Evolutionary conservation across 2,797 vertebrate species (phyloP).

Genomic region (Ispidina picta): DNA sequence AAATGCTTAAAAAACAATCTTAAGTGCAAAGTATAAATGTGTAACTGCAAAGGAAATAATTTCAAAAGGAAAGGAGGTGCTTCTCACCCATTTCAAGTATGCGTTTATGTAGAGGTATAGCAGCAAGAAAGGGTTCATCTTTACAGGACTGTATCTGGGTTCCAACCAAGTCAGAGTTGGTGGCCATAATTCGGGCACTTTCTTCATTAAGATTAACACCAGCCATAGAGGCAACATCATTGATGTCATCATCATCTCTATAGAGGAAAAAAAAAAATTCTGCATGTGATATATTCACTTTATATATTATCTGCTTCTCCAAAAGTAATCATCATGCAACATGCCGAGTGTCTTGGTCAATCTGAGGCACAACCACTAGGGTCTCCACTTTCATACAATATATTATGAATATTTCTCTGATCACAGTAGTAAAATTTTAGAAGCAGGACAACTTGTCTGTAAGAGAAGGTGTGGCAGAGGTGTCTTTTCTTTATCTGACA

Average conservation of each 20-base stretch:
- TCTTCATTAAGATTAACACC: conserved; percentile 90
- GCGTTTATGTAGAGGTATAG: conserved; percentile 83
- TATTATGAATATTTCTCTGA: neutral
- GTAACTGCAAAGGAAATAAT: neutral
- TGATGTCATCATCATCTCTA: conserved; percentile 91
- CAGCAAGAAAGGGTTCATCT: conserved; percentile 88
- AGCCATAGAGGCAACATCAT: conserved; percentile 90
- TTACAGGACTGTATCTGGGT: conserved; percentile 88
- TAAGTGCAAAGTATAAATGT: neutral
- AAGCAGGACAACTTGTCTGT: neutral
- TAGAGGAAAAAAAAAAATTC: neutral
- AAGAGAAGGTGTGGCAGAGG: neutral
- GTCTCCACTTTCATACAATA: neutral
- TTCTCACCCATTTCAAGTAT: conserved; percentile 86
- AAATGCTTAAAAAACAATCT: neutral
- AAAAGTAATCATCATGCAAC: neutral
- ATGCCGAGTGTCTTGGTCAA: neutral
- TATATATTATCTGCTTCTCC: neutral
- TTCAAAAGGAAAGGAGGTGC: neutral
- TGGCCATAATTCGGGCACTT: conserved; percentile 86
- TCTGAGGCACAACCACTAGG: neutral
- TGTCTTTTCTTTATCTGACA: neutral
- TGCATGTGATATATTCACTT: neutral
- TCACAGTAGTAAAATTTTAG: neutral
- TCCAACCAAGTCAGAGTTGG: conserved; percentile 87